Base-by-base conservation (phyloP, 2,888 invertebrate genomes). In the Teinopalpus imperialis region DNA sequence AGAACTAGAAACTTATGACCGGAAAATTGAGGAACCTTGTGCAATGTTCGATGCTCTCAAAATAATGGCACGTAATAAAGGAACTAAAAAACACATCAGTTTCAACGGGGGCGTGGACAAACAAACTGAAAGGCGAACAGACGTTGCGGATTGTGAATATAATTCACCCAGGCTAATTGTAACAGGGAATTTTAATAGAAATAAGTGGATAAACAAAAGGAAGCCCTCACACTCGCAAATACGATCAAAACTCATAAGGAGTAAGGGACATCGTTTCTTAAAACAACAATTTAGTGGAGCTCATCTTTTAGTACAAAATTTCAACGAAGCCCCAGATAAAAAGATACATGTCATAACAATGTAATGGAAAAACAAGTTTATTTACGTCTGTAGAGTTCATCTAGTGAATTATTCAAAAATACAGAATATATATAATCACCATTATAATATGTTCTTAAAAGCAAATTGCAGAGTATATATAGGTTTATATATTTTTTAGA, bases 11-110 rank as follows among this genome's bases (percentile, higher is more conserved):
- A 27, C 2, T 2, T 1, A 14, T 2, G 9, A 20, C 2, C 1
- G 7, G 3, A 8, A 12, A 10, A 8, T 14, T 3, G 21, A 32
- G n/a, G 32, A 39, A n/a, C 45, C 45, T 1, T 21, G 14, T 0
- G 32, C 9, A 5, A 45, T 45, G 45, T 45, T 43, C 6, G 43
- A 43, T 2, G 43, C 43, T 4, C 27, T 43, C 1, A 43, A 20
- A 8, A 8, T 8, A 2, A n/a, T 29, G 1, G 43, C 35, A 2
- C 12, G 12, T 1, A 35, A 27, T 8, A 43, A 43, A 31, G 9
- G 7, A 26, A 20, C 27, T 3, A 12, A 20, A 9, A 34, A 27
- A 10, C 27, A 20, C n/a, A 37, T 37, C n/a, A n/a, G 10, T 3
- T 39, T 39, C 5, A 13, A 23, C 8, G 14, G 12, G 6, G 13